Evolutionary conservation across 2,797 vertebrate genomes (phyloP), one percentile per base, ranked within the genome.

Genomic region (Sphaeramia orbicularis): DNA sequence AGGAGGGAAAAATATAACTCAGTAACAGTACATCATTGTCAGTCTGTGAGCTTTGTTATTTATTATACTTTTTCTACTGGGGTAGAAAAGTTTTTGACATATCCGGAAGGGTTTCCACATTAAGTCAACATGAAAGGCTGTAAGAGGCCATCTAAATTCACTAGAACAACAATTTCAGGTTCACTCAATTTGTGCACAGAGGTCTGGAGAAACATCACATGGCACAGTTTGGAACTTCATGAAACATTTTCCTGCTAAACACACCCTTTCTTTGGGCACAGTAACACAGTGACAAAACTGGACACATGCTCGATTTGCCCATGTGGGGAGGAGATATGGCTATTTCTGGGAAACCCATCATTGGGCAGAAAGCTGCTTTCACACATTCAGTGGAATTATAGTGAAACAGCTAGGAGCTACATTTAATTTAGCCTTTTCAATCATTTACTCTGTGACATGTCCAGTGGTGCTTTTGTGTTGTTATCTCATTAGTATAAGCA

Each of bases 251-350:
- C 30, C 40, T 71, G 27, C 41, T 38, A 69, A 42, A 53, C 41
- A 60, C 72, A 35, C 24, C 65, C 32, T 47, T 30, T 76, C 59
- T 35, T 50, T 66, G 85, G 76, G 76, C 76, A 84, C 24, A 53
- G 9, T 16, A 74, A 68, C 70, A 84, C 37, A 77, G 75, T 73
- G 37, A 55, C 55, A 67, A 48, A 66, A 66, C 3, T 2, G 19
- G 16, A 50, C 12, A 14, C 18, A 14, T 14, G 43, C 44, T 49
- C 42, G 71, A 59, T 56, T 55, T 32, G 65, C 21, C 16, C 64
- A 42, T 66, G 73, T 74, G 21, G 48, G 18, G 16, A 71, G 38
- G 37, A 70, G 57, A 74, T 73, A 61, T 18, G 49, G 38, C 32
- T 44, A 19, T 65, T 63, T 56, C 15, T 38, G 74, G 13, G 41